Base-by-base conservation (phyloP, 2,888 invertebrate species). In the Andrena bicolor region DNA sequence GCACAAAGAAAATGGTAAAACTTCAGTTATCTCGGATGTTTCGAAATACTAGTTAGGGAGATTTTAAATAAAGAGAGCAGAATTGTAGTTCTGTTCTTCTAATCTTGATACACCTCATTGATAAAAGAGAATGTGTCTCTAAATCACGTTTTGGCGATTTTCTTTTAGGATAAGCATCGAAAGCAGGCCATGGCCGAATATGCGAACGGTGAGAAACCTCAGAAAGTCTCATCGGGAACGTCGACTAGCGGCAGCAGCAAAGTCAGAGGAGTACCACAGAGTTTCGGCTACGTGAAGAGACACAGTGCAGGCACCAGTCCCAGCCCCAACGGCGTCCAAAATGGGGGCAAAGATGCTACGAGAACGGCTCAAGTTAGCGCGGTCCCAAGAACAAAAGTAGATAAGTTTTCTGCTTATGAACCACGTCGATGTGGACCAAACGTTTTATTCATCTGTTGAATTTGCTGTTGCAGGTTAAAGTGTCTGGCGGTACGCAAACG, bases 401-500 rank as follows among this genome's bases (percentile, higher is more conserved):
- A 48, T 26, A n/a, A 65, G 10, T n/a, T n/a, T 35, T 2, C 56
- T 5, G 20, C 10, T 56, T 56, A 23, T 3, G 10, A 23, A 8
- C 4, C 10, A 13, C 56, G 7, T 2, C 2, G 8, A n/a, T 23
- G 5, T 20, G 7, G 16, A 23, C 8, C 10, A 26, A 49, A 53
- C 20, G 6, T 41, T 16, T 53, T 65, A 5, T 41, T 0, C 10
- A 20, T 20, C 8, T 1, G 0, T 30, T 13, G 13, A 5, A 32
- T 48, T 26, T 16, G 2, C 8, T 61, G 23, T 78, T 49, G 2
- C 73, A 95, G 94, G 94, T 98, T 48, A 98, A 98, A 95, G 97
- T 98, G 32, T 97, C 98, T 6, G 98, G 98, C 16, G 98, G 98
- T 35, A 98, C 98, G 0, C 98, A 98, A 94, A 98, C 98, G 6